Evolutionary conservation across 1,140 invertebrate genomes (phyloP).

Genomic region (Cardiocondyla obscurior): DNA sequence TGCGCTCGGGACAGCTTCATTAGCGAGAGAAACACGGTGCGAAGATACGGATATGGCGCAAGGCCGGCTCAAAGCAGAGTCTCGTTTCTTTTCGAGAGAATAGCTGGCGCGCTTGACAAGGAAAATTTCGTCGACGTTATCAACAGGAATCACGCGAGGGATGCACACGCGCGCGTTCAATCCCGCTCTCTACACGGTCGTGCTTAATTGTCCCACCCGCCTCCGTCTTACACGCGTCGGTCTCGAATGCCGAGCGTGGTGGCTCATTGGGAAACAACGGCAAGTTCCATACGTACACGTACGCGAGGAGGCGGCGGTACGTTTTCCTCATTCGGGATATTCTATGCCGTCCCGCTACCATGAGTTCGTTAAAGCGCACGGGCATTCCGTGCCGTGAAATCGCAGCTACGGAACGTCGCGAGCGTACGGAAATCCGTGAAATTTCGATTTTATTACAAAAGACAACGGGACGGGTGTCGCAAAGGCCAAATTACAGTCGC

Average conservation of each 20-base stretch:
- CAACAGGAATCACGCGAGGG: conserved; percentile 38
- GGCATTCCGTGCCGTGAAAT: conserved; percentile 11
- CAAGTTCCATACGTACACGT: conserved; percentile 24
- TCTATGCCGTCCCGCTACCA: conserved; percentile 18
- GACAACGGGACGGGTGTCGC: neutral
- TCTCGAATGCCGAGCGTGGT: conserved; percentile 28
- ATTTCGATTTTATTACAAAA: conserved; percentile 16
- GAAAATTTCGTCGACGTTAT: conserved; percentile 45
- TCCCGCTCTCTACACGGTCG: neutral
- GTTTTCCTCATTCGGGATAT: neutral
- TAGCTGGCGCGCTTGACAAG: neutral
- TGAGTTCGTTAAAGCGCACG: conserved; percentile 29
- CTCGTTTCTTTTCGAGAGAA: conserved; percentile 33
- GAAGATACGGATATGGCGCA: conserved; percentile 26
- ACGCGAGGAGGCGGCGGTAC: conserved; percentile 2
- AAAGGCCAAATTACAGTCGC: neutral
- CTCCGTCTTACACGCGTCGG: conserved; percentile 54
- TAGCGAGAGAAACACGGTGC: conserved; percentile 20
- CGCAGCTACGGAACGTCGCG: neutral
- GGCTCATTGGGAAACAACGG: conserved; percentile 46
- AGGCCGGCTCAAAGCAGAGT: conserved; percentile 12
- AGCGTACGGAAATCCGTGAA: neutral
- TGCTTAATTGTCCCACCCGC: conserved; percentile 46
- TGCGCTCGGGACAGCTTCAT: conserved; percentile 17
- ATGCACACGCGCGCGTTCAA: neutral